Evolutionary conservation across 2,888 invertebrate species (phyloP).

Genomic region (Himalopsyche japonica): DNA sequence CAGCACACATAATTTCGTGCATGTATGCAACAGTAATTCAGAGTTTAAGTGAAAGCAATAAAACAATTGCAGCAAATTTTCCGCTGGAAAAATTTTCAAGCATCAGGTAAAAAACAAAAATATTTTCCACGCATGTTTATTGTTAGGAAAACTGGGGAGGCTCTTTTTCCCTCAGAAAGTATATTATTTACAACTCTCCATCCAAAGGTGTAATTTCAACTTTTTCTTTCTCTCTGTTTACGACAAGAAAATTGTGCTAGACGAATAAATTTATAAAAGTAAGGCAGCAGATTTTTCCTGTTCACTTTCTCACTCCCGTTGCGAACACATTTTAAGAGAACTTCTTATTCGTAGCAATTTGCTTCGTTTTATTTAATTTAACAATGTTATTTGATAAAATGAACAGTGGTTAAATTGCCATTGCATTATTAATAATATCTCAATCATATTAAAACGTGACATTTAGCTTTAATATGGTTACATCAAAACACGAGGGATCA

Average conservation of each 20-base stretch:
- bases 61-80: not conserved
- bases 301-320: not conserved
- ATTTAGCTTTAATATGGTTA: no score
- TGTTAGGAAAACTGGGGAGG: not conserved
- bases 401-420: no score
- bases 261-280: conserved; percentile 22
- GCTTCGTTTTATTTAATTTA: no score
- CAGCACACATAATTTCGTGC: no score
- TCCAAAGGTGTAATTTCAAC: conserved; percentile 40
- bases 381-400: no score
- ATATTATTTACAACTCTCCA: conserved; percentile 37
- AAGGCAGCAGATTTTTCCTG: not conserved
- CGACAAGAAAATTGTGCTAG: conserved; percentile 34
- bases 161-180: conserved; percentile 20
- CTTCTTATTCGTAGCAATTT: not conserved
- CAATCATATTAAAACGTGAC: no score
- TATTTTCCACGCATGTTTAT: not conserved
- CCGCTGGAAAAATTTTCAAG: not conserved
- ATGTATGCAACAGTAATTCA: no score
- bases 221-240: conserved; percentile 34
- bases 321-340: not conserved
- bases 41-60: not conserved
- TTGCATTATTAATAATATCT: no score
- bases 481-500: no score
- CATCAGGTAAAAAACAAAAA: not conserved